Evolutionary conservation across 2,113 vertebrate genomes (phyloP).

Genomic region (Myotis yumanensis): DNA sequence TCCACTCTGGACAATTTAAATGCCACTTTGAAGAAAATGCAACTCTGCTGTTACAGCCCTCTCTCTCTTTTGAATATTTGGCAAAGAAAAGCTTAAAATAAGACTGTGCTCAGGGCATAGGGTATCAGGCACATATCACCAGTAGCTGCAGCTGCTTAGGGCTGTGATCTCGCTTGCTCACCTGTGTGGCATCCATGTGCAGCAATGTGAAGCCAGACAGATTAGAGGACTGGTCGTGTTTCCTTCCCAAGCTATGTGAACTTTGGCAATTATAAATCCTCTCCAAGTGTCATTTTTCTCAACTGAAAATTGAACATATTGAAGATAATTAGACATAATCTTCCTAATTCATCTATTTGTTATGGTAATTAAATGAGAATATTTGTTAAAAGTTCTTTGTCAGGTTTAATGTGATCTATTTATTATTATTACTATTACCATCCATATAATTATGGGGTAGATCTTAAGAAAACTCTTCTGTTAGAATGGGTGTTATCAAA

Average conservation of each 20-base stretch:
- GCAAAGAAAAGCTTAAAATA: not conserved
- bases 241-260: not conserved
- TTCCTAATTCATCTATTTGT: not conserved
- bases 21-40: not conserved
- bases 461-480: not conserved
- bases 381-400: not conserved
- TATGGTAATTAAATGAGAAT: not conserved
- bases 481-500: not conserved
- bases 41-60: not conserved
- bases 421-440: not conserved
- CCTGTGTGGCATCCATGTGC: not conserved
- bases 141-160: not conserved
- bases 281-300: not conserved
- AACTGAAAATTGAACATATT: not conserved
- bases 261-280: not conserved
- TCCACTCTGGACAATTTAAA: not conserved
- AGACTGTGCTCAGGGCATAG: not conserved
- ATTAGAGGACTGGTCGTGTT: not conserved
- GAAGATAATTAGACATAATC: not conserved
- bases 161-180: not conserved
- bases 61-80: not conserved
- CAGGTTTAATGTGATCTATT: not conserved
- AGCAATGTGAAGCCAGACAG: not conserved
- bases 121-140: not conserved
- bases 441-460: not conserved